Base-by-base conservation (phyloP, 2,888 invertebrate genomes). In the Volucella zonaria region DNA sequence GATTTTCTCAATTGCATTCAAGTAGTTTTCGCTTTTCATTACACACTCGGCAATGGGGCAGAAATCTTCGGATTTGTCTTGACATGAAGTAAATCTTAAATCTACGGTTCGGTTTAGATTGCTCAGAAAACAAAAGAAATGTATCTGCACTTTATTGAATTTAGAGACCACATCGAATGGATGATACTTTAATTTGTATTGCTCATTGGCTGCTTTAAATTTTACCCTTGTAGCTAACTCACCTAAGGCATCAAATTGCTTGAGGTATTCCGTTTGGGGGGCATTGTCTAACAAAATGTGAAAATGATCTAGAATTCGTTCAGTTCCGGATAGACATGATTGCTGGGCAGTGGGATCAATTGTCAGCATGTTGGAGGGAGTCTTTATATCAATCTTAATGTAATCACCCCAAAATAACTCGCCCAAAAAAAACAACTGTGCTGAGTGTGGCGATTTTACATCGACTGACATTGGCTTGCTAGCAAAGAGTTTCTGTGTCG, bases 341-440 rank as follows among this genome's bases (percentile, higher is more conserved):
- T 89, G 88, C 8, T 87, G 87, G 18, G 90, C 88, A 8, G 88
- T 87, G 6, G 90, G 89, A 87, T 92, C 92, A 14, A 92, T 89
- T 0, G 91, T 92, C 2, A 92, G 87, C 77, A 92, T 91, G 78
- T 89, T 90, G 8, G 87, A 87, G 0, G 92, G 92, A 42, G 90
- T 82, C 68, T 90, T 89, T 3, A 92, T 87, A 12, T 83, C 80
- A 0, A 90, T 58, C 1, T 43, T 10, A 54, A 89, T 77, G 14
- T 82, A 92, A 90, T 81, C 92, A 85, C 87, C 92, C 86, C 62
- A 93, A 88, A 88, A 91, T 89, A 88, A 90, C 82, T 94, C 94
- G 8, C 92, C 91, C 31, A 94, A 89, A 4, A 92, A 90, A 12
- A 93, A 91, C 1, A 93, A 89, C 15, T 92, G 92, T 0, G 94